phyloP scores from a whole-genome alignment of 2,113 vertebrate species.

The Cromileptes altivelis region DNA sequence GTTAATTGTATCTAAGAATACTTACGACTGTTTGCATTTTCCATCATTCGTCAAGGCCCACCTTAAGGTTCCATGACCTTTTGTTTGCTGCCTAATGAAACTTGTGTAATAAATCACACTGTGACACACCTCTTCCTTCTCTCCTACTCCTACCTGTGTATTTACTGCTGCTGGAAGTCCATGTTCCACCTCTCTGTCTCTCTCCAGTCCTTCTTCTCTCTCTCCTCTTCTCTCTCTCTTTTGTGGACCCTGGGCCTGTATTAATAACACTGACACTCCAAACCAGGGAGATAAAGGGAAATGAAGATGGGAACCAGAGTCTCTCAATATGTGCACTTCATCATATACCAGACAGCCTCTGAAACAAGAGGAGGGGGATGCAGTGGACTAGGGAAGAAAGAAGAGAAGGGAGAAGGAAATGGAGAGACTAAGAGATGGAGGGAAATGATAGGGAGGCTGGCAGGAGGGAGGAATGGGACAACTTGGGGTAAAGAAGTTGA shows the following conservation, averaged over 20 bases:
- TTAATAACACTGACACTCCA: constrained; percentile 80
- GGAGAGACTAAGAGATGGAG: constrained; percentile 16
- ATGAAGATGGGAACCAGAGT: constrained; percentile 80
- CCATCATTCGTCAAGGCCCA: constrained; percentile 68
- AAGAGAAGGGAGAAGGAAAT: constrained; percentile 36
- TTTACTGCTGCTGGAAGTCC: constrained; percentile 68
- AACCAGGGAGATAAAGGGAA: constrained; percentile 79
- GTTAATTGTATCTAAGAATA: constrained; percentile 86
- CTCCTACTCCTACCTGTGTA: constrained; percentile 53
- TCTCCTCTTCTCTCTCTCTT: constrained; percentile 43
- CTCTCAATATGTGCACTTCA: constrained; percentile 79
- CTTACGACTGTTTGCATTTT: constrained; percentile 79
- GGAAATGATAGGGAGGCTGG: neutral
- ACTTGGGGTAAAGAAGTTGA: constrained; percentile 5
- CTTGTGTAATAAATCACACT: constrained; percentile 74
- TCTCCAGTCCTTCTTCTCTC: constrained; percentile 33
- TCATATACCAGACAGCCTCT: constrained; percentile 71
- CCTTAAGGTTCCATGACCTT: constrained; percentile 81
- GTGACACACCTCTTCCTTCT: constrained; percentile 57
- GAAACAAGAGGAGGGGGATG: constrained; percentile 49
- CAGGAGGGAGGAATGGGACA: constrained; percentile 12
- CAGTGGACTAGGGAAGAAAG: constrained; percentile 11
- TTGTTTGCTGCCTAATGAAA: constrained; percentile 80
- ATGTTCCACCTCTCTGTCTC: constrained; percentile 53
- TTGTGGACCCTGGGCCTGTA: constrained; percentile 61